phyloP scores from a whole-genome alignment of 2,888 invertebrate species.

The Amblyjoppa proteus region DNA sequence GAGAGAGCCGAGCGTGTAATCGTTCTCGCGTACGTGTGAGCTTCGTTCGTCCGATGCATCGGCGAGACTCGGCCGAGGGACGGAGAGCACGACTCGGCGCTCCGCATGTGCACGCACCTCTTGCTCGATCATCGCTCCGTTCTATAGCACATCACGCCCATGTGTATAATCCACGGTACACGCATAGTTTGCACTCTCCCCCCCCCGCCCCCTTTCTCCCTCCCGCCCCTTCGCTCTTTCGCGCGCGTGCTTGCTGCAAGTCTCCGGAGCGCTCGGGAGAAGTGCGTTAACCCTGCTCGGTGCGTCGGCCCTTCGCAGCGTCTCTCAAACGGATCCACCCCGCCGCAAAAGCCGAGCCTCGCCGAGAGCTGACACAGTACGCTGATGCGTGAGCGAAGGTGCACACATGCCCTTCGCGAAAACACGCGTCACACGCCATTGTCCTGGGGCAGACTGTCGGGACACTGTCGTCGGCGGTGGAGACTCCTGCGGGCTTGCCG shows the following conservation, averaged over 20 bases:
- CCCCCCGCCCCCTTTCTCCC: conserved; percentile 22
- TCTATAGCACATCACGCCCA: conserved; percentile 21
- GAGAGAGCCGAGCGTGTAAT: conserved; percentile 64
- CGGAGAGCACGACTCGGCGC: not conserved
- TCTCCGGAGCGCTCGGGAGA: conserved; percentile 63
- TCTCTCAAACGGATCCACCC: conserved; percentile 76
- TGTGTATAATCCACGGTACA: conserved; percentile 19
- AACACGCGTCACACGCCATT: conserved; percentile 5
- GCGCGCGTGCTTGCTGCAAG: conserved; percentile 37
- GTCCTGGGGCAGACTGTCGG: not conserved
- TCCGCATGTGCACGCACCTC: conserved; percentile 49
- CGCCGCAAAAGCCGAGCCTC: conserved; percentile 48
- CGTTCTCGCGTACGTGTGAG: conserved; percentile 61
- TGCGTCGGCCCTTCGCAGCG: conserved; percentile 82
- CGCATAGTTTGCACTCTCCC: conserved; percentile 54
- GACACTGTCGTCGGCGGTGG: not conserved
- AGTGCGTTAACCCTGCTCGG: conserved; percentile 82
- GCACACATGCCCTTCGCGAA: conserved; percentile 23
- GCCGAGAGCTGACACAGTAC: conserved; percentile 15
- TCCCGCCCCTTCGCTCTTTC: conserved; percentile 38
- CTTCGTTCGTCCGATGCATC: conserved; percentile 27
- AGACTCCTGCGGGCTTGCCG: not conserved
- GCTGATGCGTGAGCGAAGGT: conserved; percentile 24
- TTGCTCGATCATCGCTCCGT: conserved; percentile 44
- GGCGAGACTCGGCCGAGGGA: not conserved